Evolutionary conservation across 2,797 vertebrate genomes (phyloP).

Genomic region (Emydoidea blandingii): DNA sequence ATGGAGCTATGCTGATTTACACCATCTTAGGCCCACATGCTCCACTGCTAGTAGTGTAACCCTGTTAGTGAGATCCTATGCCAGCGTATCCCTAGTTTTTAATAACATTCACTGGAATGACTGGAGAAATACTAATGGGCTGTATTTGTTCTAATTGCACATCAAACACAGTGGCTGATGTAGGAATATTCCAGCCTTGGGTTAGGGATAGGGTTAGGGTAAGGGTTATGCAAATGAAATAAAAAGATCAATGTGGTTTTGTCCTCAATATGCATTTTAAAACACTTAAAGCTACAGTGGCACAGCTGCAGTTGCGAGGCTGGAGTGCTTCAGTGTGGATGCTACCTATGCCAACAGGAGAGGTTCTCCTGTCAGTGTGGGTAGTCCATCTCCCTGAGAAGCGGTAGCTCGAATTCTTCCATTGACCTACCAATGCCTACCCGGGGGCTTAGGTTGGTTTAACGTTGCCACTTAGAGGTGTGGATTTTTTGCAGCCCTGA

Average conservation of each 20-base stretch:
- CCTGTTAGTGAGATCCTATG: not conserved
- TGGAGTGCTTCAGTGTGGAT: not conserved
- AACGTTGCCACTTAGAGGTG: not conserved
- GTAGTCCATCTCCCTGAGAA: too few species aligned
- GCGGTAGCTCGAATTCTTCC: not conserved
- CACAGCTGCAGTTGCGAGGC: not conserved
- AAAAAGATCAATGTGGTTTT: not conserved
- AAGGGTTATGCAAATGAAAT: not conserved
- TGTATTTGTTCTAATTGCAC: not conserved
- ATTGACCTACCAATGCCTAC: not conserved
- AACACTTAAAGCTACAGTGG: not conserved
- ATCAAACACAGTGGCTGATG: not conserved
- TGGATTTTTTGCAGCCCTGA: not conserved
- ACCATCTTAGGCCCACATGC: not conserved
- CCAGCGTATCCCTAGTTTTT: not conserved
- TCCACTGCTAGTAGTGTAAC: not conserved
- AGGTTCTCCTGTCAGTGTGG: not conserved
- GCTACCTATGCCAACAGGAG: not conserved
- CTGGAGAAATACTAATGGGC: not conserved
- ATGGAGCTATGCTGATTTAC: not conserved
- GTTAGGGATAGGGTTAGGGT: too few species aligned
- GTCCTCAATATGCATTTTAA: not conserved
- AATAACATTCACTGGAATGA: not conserved
- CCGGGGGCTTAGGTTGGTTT: not conserved
- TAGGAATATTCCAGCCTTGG: fast-evolving